Evolutionary conservation across 2,797 vertebrate species (phyloP), one percentile per base, ranked within the genome.

Genomic region (Petrocephalus schoutedeni): DNA sequence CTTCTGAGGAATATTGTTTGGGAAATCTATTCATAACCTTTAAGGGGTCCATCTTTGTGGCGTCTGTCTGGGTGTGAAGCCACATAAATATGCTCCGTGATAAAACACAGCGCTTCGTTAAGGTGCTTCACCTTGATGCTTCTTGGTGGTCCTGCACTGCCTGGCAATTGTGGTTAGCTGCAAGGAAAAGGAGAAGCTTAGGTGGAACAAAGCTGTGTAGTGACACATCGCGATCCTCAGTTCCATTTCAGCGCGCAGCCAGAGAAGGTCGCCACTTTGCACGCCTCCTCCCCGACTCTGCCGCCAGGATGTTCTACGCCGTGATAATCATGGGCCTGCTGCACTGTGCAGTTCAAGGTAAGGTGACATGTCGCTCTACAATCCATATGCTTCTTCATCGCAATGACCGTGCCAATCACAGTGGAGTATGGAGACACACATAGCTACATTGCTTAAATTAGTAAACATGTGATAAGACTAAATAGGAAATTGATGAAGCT

Each of bases 271-370:
- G 5, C 23, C 21, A 59, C 53, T 21, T 53, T 1, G 2, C 51
- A 41, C 8, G 9, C 36, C 1, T 28, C 28, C 28, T 1, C 28
- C 28, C 28, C 28, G 28, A 28, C 28, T 28, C 57, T 19, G 58
- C 36, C 1, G 1, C n/a, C 8, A 28, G 59, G 59, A 86, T 86
- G 85, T 4, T 86, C 58, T 51, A 9, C 58, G 36, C 49, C 4
- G 85, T 28, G 19, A 4, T 86, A 32, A 49, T 67, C 32, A 45
- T 67, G 36, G 12, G 85, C 19, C 19, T 64, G 41, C 85, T 86
- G 58, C 85, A 67, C n/a, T 49, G 36, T 51, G 85, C 59, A 86
- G 85, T n/a, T 1, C 57, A 86, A 86, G 85, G 85, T 86, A 86
- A 86, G 85, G 19, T 23, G 32, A 12, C n/a, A 64, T 41, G 3